phyloP scores from a whole-genome alignment of 2,888 invertebrate genomes.

The Hydrotaea cyrtoneurina region DNA sequence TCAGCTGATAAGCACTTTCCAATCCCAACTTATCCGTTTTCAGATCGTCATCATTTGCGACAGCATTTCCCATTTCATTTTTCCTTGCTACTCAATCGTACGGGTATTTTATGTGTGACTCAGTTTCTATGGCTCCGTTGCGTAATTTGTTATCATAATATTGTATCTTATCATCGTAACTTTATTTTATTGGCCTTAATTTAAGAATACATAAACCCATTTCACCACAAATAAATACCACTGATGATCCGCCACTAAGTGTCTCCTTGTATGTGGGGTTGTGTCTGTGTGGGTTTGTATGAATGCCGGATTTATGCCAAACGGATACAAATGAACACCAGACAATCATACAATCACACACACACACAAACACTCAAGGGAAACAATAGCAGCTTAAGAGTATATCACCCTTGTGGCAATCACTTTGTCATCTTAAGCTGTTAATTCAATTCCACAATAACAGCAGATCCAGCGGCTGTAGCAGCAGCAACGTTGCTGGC shows the following conservation, averaged over 20 bases:
- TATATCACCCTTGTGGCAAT: slow-evolving; percentile 65
- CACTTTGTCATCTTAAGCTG: slow-evolving; percentile 67
- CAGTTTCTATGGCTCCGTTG: background rate
- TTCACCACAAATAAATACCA: slow-evolving; percentile 45
- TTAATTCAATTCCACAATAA: slow-evolving; percentile 64
- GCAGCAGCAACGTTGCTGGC: background rate
- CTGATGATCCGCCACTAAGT: slow-evolving; percentile 57
- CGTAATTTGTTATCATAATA: slow-evolving; percentile 32
- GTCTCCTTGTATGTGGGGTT: background rate
- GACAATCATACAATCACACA: slow-evolving; percentile 22
- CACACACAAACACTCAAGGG: slow-evolving; percentile 7
- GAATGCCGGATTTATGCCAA: slow-evolving; percentile 32
- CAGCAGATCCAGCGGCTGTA: slow-evolving; percentile 19
- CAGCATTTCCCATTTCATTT: background rate
- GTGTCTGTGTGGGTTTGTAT: slow-evolving; percentile 6
- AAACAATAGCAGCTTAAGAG: slow-evolving; percentile 38
- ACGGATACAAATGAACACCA: slow-evolving; percentile 36
- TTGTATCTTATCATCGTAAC: slow-evolving; percentile 38
- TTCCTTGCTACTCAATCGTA: background rate
- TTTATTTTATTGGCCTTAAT: slow-evolving; percentile 49
- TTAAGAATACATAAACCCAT: slow-evolving; percentile 42
- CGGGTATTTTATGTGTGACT: background rate
- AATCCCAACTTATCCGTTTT: slow-evolving; percentile 27
- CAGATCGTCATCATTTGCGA: background rate
- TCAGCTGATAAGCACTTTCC: slow-evolving; percentile 36